Percentiles rank a stretch among this genome's conserved stretches.
These are phyloP conservation scores for Phoeniculus purpureus DNA, from an alignment of 2,797 vertebrate genomes.

Conservation along the genomic window DNA sequence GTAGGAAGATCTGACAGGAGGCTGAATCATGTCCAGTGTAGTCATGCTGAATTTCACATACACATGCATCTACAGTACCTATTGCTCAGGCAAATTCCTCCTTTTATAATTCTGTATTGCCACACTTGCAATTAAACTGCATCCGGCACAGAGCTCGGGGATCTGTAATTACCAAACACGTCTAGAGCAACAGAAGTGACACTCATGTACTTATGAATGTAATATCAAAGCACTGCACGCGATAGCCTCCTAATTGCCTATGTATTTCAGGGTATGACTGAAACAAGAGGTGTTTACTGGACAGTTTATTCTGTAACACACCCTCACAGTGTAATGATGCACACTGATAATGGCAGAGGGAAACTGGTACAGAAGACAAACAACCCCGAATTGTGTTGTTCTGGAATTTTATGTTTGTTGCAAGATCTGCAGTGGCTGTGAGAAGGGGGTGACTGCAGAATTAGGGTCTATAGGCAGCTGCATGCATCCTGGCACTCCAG, in stretches of 20 bases:
- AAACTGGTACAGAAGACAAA: neutral
- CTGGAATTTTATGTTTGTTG: neutral
- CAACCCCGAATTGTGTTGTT: rapidly evolving
- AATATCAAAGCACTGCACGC: conserved; percentile 15
- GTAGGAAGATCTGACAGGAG: conserved; percentile 52
- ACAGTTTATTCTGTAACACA: neutral
- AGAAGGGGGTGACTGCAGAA: neutral
- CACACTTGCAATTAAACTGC: conserved; percentile 53
- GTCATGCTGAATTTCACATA: conserved; percentile 20
- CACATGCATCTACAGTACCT: neutral
- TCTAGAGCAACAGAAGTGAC: conserved; percentile 9
- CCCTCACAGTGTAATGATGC: neutral
- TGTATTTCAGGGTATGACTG: neutral
- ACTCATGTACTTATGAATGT: neutral
- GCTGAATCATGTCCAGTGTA: conserved; percentile 46
- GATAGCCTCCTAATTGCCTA: neutral
- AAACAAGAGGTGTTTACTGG: conserved; percentile 11
- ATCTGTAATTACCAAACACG: conserved; percentile 39
- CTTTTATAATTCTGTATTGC: conserved; percentile 57
- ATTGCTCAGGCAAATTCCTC: conserved; percentile 51
- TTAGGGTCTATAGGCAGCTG: neutral
- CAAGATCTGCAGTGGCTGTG: neutral
- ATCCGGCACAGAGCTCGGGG: conserved; percentile 26
- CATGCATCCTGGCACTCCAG: neutral
- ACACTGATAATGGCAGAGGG: neutral